Conservation (phyloP, 2,888 invertebrate genomes). For the Pristionchus entomophagus region DNA sequence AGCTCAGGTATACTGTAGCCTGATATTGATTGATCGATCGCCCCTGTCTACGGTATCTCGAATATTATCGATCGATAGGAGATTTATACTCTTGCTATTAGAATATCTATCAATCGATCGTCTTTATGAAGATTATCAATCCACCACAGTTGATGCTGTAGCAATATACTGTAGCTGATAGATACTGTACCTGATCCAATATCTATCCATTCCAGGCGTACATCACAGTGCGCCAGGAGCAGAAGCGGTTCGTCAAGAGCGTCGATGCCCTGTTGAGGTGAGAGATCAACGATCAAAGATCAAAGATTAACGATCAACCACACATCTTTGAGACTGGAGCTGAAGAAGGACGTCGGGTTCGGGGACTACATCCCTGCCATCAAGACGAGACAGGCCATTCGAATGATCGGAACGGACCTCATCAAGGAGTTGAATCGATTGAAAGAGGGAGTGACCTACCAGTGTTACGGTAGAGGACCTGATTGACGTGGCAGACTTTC, state of each 20-base stretch:
- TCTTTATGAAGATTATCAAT: too few species aligned
- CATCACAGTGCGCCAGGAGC: constrained; percentile 39
- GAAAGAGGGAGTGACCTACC: constrained; percentile 45
- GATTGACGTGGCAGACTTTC: too few species aligned
- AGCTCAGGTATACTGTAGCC: not conserved
- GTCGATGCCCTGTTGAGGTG: constrained; percentile 48
- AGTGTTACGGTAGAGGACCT: not conserved
- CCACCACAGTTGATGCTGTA: too few species aligned
- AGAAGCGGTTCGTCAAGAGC: constrained; percentile 38
- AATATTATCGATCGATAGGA: constrained; percentile 1
- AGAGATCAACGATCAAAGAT: constrained; percentile 10
- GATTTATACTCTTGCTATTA: too few species aligned
- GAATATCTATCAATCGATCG: too few species aligned
- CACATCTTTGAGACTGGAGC: constrained; percentile 35
- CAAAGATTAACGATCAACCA: not conserved
- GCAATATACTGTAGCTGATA: too few species aligned
- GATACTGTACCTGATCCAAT: too few species aligned
- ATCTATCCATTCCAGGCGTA: constrained; percentile 10
- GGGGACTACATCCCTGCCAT: constrained; percentile 50
- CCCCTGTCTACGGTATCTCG: not conserved
- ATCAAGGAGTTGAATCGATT: constrained; percentile 49
- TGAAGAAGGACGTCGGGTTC: constrained; percentile 47
- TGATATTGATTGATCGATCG: not conserved
- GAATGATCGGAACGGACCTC: constrained; percentile 53
- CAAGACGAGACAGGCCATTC: constrained; percentile 53